Base-by-base conservation (phyloP, 2,888 invertebrate species). In the Cryptosula pallasiana region DNA sequence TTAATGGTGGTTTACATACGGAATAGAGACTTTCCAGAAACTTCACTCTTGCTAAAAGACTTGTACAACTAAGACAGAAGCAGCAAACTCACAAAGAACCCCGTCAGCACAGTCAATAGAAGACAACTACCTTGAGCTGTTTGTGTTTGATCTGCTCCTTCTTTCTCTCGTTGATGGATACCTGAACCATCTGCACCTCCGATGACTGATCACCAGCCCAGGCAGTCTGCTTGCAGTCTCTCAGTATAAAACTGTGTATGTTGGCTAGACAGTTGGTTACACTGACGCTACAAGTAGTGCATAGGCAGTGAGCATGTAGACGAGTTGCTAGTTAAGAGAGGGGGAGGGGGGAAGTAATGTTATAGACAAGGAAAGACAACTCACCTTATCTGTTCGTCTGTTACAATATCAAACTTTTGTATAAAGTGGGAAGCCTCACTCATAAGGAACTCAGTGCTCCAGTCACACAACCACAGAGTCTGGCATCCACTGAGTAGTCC, bases 401-500 rank as follows among this genome's bases (percentile, higher is more conserved):
- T 35, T 20, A 57, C 55, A 32, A 73, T 35, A 13, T 79, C 78
- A 73, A 78, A 75, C 71, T 79, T 79, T 69, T 78, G 78, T 72
- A 83, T 78, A 75, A 80, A 84, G 75, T 83, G 82, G 32, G 78
- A 76, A 0, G 84, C 83, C 71, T 84, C 83, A 35, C 80, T 79
- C 35, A 81, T 75, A 69, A 84, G 76, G 1, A 81, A 76, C 69
- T 82, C 81, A 73, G 82, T 79, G 1, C 81, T 80, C 83, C 84
- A 84, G 76, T 84, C 84, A 78, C 81, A 81, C 78, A 84, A 78
- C 80, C 82, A 84, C 75, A 80, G 81, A 57, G 83, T 78, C 76
- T 83, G 82, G 76, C 82, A 82, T 35, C 82, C 82, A 76, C 78
- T 83, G 73, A 85, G 74, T 57, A 85, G 76, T 20, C 83, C 82